Conservation (phyloP, 2,113 vertebrate genomes). For the Taxidea taxus region DNA sequence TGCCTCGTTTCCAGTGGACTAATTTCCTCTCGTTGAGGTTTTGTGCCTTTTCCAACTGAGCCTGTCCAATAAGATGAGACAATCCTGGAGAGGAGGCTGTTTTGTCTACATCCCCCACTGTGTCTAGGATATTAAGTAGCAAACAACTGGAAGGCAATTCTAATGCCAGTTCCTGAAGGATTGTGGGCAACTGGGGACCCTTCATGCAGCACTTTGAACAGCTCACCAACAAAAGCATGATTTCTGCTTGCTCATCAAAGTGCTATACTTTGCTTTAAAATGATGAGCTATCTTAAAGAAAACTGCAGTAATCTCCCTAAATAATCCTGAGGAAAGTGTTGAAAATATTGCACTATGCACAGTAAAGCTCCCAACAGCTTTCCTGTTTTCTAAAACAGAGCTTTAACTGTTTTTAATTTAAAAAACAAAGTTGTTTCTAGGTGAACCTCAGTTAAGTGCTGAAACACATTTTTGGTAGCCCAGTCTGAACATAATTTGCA, state of each 20-base stretch:
- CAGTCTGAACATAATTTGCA: neutral
- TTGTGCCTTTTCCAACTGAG: neutral
- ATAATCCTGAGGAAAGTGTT: neutral
- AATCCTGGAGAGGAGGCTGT: neutral
- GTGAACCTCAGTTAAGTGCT: neutral
- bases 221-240: neutral
- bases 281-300: neutral
- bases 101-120: neutral
- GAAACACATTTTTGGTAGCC: neutral
- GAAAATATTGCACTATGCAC: neutral
- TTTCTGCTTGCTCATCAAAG: neutral
- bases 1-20: neutral
- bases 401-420: slow-evolving; percentile 8
- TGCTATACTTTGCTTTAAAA: neutral
- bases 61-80: neutral
- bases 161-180: neutral
- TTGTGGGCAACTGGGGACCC: neutral
- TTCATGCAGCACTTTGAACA: neutral
- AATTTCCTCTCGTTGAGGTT: neutral
- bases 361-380: neutral
- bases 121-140: neutral
- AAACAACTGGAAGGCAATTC: neutral
- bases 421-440: slow-evolving; percentile 14
- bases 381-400: neutral
- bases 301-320: neutral